These are phyloP conservation scores for Sardinella longiceps DNA, from an alignment of 2,797 vertebrate species.

Conservation along the genomic window DNA sequence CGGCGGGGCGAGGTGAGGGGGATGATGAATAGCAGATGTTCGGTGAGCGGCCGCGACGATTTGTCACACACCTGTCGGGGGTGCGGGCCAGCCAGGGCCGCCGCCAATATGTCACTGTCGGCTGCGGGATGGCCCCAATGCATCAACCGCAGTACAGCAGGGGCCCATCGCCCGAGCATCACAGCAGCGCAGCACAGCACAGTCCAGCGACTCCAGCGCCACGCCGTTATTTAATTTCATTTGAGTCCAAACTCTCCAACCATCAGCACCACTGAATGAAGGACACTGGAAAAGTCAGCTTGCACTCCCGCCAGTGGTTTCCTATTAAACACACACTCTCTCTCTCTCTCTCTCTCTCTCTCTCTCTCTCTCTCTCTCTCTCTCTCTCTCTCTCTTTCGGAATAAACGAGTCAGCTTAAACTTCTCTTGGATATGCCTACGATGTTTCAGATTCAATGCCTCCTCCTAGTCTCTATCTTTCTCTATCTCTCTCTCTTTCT, in stretches of 20 bases:
- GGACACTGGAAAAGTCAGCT: slow-evolving; percentile 45
- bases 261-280: slow-evolving; percentile 42
- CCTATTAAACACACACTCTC: neutral
- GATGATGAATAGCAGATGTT: slow-evolving; percentile 75
- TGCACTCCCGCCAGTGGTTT: neutral
- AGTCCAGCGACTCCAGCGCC: too few species aligned
- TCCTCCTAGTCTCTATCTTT: neutral
- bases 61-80: slow-evolving; percentile 73
- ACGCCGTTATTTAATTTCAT: neutral
- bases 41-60: slow-evolving; percentile 69
- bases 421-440: neutral
- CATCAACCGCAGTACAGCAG: slow-evolving; percentile 18
- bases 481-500: neutral
- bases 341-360: neutral
- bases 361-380: neutral
- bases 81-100: slow-evolving; percentile 62
- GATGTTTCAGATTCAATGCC: too few species aligned
- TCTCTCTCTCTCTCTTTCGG: neutral
- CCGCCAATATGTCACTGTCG: slow-evolving; percentile 72
- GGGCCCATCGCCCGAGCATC: neutral
- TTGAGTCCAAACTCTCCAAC: slow-evolving; percentile 42
- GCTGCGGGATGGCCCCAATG: slow-evolving; percentile 47
- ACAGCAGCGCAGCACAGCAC: too few species aligned
- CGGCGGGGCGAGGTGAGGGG: slow-evolving; percentile 52
- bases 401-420: too few species aligned